phyloP scores from a whole-genome alignment of 2,888 invertebrate genomes.

The Epinotia demarniana region DNA sequence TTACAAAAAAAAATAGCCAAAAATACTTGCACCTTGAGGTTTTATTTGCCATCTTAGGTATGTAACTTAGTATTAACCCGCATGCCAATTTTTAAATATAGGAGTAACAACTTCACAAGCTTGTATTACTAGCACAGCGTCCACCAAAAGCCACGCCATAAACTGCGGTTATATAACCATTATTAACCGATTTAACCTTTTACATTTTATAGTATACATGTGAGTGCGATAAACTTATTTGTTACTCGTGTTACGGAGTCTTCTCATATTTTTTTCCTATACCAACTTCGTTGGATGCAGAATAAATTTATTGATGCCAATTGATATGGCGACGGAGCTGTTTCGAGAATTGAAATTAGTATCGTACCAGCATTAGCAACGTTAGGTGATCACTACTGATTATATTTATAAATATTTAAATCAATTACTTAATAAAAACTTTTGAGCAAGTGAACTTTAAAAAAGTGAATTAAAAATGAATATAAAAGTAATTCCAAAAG shows the following conservation, averaged over 20 bases:
- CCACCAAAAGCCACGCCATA: not conserved
- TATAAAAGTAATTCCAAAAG: conserved; percentile 46
- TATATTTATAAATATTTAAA: conserved; percentile 4
- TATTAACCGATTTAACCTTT: not conserved
- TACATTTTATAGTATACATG: not conserved
- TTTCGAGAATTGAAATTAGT: conserved; percentile 46
- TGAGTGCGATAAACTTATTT: conserved; percentile 7
- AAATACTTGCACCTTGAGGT: not conserved
- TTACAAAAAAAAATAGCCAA: not conserved
- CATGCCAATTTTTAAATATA: not conserved
- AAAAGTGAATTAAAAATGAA: conserved; percentile 12
- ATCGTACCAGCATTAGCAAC: conserved; percentile 46
- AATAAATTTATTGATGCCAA: conserved; percentile 39
- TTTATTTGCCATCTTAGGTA: not conserved
- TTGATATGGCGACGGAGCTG: conserved; percentile 20
- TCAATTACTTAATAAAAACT: not conserved
- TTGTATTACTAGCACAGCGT: not conserved
- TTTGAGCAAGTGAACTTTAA: not conserved
- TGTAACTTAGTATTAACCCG: not conserved
- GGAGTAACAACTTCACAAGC: not conserved
- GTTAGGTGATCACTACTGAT: conserved; percentile 12
- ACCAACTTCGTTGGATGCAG: not conserved
- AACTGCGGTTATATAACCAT: conserved; percentile 10
- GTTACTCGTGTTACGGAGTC: not conserved
- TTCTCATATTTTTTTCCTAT: not conserved